Conservation (phyloP, 1,140 invertebrate genomes). For the Neodiprion pinetum region DNA sequence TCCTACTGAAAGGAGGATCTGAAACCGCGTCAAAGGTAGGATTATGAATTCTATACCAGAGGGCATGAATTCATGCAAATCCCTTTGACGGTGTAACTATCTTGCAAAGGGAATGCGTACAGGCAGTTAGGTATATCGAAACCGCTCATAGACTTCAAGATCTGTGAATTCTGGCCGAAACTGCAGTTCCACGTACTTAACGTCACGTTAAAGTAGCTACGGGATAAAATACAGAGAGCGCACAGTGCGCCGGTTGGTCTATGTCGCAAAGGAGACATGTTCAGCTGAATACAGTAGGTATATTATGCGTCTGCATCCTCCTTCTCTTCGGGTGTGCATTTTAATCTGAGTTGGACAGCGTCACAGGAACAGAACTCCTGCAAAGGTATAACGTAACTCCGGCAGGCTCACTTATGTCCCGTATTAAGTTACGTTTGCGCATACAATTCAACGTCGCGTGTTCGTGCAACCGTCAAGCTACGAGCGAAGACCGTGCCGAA, state of each 20-base stretch:
- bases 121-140: neutral
- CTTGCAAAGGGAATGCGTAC: neutral
- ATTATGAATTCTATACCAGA: slow-evolving; percentile 14
- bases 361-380: no score
- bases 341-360: no score
- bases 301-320: no score
- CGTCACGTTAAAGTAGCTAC: no score
- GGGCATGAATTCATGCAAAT: neutral
- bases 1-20: neutral
- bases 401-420: neutral
- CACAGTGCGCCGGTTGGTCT: neutral
- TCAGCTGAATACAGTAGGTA: no score
- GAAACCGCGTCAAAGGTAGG: slow-evolving; percentile 16
- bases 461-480: no score
- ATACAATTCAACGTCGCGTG: no score
- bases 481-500: no score
- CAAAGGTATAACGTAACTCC: no score
- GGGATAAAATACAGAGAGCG: no score
- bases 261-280: neutral
- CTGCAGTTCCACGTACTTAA: no score
- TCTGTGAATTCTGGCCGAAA: neutral
- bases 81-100: neutral
- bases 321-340: no score
- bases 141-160: neutral
- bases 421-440: neutral